Evolutionary conservation across 2,113 vertebrate species (phyloP), one percentile per base, ranked within the genome.

Genomic region (Strix uralensis): DNA sequence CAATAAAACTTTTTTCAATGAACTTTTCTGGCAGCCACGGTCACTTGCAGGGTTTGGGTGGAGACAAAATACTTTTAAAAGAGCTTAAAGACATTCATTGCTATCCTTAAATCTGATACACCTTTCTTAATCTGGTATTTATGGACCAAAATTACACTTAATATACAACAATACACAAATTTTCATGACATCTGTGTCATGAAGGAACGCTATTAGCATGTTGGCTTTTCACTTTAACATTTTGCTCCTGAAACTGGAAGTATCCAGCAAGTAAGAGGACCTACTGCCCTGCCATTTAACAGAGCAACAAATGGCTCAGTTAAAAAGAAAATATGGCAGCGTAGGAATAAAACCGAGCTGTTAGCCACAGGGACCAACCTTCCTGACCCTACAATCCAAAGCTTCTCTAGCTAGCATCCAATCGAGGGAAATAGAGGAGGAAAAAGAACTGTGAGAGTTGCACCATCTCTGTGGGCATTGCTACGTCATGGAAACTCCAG

Each of bases 1-100:
- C 97, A 98, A 97, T 98, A 98, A 98, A 98, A 90, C 44, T 92
- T 96, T 96, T 97, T 96, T 96, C 96, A 96, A 4, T 88, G 54
- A 96, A 73, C 1, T 49, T 42, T 42, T 51, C 30, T 30, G 38
- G 74, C 3, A 36, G 65, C 54, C n/a, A 15, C 4, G 17, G 13
- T 51, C 26, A 40, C 26, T 61, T 15, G 13, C 2, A 55, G 14
- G 65, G 38, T 9, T 55, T 29, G 25, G 47, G 44, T 10, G 40
- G 23, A 55, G 42, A 18, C 13, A 57, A 57, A 42, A 44, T 3
- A 15, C 10, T 44, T 19, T 18, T 27, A 4, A 20, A 66, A 36
- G 13, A 49, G n/a, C 11, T 40, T 5, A 2, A 14, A 47, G 40
- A 65, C 5, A 21, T 15, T 91, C 49, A 26, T 72, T 27, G 8